Evolutionary conservation across 2,113 vertebrate genomes (phyloP).

Genomic region (Cyprinus carpio): DNA sequence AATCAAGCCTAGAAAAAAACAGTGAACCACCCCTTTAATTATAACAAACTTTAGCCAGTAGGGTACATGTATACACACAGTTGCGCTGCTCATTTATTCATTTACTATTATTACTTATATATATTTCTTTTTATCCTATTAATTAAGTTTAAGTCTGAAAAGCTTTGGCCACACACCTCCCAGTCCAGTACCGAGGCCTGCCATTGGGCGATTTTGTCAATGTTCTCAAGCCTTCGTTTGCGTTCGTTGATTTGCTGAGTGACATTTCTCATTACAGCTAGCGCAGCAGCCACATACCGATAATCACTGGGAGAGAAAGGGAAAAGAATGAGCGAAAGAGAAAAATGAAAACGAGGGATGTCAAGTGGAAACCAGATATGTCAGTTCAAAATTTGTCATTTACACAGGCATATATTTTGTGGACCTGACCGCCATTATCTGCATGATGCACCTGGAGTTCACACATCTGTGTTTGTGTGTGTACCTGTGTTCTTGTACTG

Average conservation of each 20-base stretch:
- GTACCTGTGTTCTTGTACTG: constrained; percentile 96
- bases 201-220: too few species aligned
- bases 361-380: constrained; percentile 25
- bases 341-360: constrained; percentile 11
- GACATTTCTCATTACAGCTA: too few species aligned
- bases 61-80: too few species aligned
- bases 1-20: too few species aligned
- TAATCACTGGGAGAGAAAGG: background rate
- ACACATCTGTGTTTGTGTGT: constrained; percentile 48
- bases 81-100: too few species aligned
- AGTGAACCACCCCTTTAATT: too few species aligned
- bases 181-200: too few species aligned
- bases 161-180: background rate
- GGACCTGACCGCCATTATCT: background rate
- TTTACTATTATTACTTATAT: too few species aligned
- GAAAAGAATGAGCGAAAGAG: constrained; percentile 8
- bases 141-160: background rate
- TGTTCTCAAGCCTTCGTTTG: too few species aligned
- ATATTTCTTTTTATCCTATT: background rate
- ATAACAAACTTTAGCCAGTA: too few species aligned
- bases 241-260: too few species aligned
- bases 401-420: constrained; percentile 1
- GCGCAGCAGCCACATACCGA: too few species aligned
- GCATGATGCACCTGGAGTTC: background rate
- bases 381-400: constrained; percentile 32